Base-by-base conservation (phyloP, 1,140 invertebrate species). In the Hydropsyche tenuis region DNA sequence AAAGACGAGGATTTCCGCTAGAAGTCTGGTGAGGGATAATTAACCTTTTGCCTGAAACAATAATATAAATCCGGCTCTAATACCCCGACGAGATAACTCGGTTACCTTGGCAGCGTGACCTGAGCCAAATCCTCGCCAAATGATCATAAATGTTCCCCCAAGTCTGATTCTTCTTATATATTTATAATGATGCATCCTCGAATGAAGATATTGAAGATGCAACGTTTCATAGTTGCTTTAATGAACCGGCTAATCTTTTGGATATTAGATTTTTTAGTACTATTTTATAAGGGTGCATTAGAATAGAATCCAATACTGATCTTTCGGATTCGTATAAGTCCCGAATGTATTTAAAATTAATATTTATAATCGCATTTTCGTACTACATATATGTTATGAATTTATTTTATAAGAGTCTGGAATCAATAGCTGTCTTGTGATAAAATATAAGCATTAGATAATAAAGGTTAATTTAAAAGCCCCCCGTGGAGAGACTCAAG, bases 391-490 rank as follows among this genome's bases (percentile, higher is more conserved):
- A 37, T 37, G 3, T 37, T 37, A 37, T 37, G 3, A 37, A 4
- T 37, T 37, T 37, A 37, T 37, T 37, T 37, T 37, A 3, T 4
- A 37, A 9, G 3, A 37, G 9, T 37, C 30, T 48, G 14, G 22
- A 45, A 70, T 70, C 68, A 70, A 70, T 70, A 70, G 43, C 1
- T 70, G 18, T 51, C n/a, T 16, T 6, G 46, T 4, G 23, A 30
- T 37, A 46, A 70, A 56, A 60, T 70, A 70, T 66, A 65, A n/a
- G 62, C 53, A 77, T 74, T 74, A 72, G 75, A 77, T 77, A 77
- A 77, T 77, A 77, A 77, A 77, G 75, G 75, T 77, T 77, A 77
- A 77, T 77, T 77, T 77, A 77, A 77, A 77, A 74, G 75, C 73
- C 70, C 70, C 75, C 75, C 73, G 73, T 60, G 20, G 56, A 64